A percentile compares a stretch with the other conserved stretches of the same genome.
Conservation (phyloP, 2,797 vertebrate genomes). For the Argya squamiceps region DNA sequence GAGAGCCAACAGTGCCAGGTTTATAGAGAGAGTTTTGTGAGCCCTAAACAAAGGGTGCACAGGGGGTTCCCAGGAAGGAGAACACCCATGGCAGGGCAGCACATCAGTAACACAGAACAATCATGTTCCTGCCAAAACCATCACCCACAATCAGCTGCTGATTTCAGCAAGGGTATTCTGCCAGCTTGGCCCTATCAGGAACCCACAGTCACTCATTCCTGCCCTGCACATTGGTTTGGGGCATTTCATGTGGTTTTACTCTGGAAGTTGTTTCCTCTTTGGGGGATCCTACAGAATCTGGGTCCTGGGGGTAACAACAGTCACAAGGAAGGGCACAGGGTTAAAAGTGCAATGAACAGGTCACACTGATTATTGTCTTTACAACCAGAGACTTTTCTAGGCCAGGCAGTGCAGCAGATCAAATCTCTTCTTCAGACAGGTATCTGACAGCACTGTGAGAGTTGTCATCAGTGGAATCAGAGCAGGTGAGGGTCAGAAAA, state of each 20-base stretch:
- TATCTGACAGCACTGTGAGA: neutral
- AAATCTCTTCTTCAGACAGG: neutral
- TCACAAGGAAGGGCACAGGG: neutral
- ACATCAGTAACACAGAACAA: accelerated
- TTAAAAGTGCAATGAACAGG: neutral
- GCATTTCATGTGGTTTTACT: neutral
- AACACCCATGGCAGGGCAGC: neutral
- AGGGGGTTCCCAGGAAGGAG: neutral
- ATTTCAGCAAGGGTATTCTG: neutral
- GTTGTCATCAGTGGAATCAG: accelerated
- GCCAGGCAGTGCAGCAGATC: neutral
- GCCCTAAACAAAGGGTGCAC: neutral
- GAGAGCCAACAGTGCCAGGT: neutral
- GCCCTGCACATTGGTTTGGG: neutral
- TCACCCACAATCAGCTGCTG: neutral
- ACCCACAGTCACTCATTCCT: neutral
- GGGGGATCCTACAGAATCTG: neutral
- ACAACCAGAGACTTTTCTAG: neutral
- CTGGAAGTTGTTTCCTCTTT: neutral
- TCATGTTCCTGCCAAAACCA: neutral
- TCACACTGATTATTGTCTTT: neutral
- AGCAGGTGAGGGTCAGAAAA: neutral
- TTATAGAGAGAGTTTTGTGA: neutral
- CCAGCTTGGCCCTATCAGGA: neutral
- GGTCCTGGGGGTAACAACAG: neutral